A percentile compares a stretch with the other conserved stretches of the same genome.
These are phyloP conservation scores for Leptosomus discolor DNA, from an alignment of 2,113 vertebrate genomes.

Conservation along the genomic window DNA sequence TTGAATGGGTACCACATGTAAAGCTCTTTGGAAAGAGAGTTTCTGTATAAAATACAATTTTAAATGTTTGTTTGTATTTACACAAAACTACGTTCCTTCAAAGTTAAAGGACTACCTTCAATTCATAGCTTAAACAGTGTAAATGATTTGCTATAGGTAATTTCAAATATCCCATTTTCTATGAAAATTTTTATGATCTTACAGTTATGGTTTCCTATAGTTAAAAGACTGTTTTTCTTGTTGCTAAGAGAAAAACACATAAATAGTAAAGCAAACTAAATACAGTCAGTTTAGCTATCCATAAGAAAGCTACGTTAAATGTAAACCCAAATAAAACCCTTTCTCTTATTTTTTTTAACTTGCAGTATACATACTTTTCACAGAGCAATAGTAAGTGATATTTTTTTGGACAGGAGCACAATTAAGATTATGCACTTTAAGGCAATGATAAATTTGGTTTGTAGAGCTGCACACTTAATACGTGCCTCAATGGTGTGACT, in stretches of 20 bases:
- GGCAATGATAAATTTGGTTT: neutral
- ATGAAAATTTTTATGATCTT: neutral
- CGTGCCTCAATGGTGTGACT: neutral
- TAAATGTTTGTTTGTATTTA: neutral
- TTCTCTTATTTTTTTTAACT: neutral
- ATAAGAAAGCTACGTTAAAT: neutral
- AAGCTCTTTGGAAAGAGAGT: neutral
- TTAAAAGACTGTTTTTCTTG: constrained; percentile 11
- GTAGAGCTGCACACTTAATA: neutral
- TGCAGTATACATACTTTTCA: neutral
- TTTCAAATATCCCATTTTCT: neutral
- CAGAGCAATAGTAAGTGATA: neutral
- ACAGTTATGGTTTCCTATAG: neutral
- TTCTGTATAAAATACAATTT: neutral
- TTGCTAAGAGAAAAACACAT: constrained; percentile 60
- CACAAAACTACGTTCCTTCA: neutral
- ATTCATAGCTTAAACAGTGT: neutral
- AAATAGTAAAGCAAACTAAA: constrained; percentile 30
- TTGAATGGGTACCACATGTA: constrained; percentile 18
- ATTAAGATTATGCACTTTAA: neutral
- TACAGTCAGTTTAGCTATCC: neutral
- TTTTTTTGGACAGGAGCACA: neutral
- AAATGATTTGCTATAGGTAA: neutral
- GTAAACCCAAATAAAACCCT: neutral
- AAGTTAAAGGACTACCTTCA: neutral